Conservation (phyloP, 2,113 vertebrate species). For the Hemiprocne comata region DNA sequence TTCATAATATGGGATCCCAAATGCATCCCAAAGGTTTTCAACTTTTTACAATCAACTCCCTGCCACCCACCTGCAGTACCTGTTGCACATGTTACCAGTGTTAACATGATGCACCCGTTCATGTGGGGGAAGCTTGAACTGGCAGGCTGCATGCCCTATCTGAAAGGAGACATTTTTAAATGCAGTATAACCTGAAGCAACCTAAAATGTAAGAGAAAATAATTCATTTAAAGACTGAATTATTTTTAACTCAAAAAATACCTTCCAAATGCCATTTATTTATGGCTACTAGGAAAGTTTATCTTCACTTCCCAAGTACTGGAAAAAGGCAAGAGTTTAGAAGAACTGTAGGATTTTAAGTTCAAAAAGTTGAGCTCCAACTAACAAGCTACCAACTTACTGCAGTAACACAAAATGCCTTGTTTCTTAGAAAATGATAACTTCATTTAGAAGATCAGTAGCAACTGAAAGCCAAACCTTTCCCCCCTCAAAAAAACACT, state of each 20-base stretch:
- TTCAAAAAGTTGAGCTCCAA: neutral
- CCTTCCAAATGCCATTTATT: neutral
- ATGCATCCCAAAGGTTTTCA: neutral
- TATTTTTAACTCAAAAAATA: neutral
- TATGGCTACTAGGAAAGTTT: neutral
- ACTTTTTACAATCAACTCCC: neutral
- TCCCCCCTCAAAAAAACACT: neutral
- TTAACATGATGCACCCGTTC: neutral
- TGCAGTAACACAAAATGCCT: neutral
- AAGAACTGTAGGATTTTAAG: neutral
- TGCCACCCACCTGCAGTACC: neutral
- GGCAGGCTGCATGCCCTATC: neutral
- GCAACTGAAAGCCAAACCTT: neutral
- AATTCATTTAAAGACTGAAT: neutral
- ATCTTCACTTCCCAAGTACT: neutral
- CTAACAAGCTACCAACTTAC: neutral
- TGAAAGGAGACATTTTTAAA: neutral
- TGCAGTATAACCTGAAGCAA: neutral
- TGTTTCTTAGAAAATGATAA: neutral
- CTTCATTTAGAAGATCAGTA: neutral
- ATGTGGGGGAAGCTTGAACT: neutral
- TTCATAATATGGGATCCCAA: neutral
- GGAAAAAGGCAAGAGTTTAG: neutral
- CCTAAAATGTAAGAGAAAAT: neutral
- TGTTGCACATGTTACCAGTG: neutral